Evolutionary conservation across 2,113 vertebrate species (phyloP).

Genomic region (Rhabdornis inornatus): DNA sequence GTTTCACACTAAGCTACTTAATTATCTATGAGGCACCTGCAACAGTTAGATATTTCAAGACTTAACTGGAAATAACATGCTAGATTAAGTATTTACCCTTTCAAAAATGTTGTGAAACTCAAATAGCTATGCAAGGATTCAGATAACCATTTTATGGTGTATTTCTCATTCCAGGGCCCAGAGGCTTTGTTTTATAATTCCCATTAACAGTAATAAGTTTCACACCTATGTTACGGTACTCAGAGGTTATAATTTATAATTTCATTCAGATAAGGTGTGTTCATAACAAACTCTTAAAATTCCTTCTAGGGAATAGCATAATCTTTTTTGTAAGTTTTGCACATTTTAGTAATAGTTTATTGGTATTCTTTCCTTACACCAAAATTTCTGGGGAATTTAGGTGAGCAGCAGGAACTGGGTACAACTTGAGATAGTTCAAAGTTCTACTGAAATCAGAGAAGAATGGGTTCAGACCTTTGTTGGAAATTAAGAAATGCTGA

Average conservation of each 20-base stretch:
- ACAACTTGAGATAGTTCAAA: neutral
- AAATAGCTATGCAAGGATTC: neutral
- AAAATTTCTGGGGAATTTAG: neutral
- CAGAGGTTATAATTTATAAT: neutral
- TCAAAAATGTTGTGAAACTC: conserved; percentile 16
- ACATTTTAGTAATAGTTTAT: neutral
- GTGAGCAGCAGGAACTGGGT: neutral
- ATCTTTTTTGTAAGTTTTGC: neutral
- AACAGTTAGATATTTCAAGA: conserved; percentile 18
- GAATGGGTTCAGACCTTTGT: neutral
- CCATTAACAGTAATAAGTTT: conserved; percentile 32
- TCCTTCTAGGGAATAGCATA: neutral
- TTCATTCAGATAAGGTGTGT: neutral
- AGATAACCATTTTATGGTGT: conserved; percentile 8
- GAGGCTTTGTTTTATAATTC: conserved; percentile 35
- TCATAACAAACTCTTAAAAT: neutral
- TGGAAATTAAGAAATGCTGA: neutral
- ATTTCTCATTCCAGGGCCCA: neutral
- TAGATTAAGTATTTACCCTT: conserved; percentile 38
- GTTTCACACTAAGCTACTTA: neutral
- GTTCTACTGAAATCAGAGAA: neutral
- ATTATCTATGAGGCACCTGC: conserved; percentile 63
- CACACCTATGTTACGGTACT: neutral
- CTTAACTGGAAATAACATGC: conserved; percentile 4
- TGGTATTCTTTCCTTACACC: neutral